Evolutionary conservation across 2,797 vertebrate species (phyloP).

Genomic region (Euphonia xanthogaster): DNA sequence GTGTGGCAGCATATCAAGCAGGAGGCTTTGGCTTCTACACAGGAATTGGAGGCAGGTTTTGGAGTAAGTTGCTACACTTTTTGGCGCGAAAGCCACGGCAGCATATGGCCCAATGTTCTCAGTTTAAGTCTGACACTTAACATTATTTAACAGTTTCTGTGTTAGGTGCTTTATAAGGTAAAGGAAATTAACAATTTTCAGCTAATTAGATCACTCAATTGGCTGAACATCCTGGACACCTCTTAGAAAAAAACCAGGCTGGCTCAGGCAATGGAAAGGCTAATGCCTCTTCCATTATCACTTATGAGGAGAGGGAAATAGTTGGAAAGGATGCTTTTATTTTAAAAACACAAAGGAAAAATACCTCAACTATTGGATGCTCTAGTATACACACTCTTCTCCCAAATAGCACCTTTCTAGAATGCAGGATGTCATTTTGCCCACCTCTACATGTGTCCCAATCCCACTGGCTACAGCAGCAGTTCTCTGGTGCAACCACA

Average conservation of each 20-base stretch:
- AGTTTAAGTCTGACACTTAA: conserved; percentile 73
- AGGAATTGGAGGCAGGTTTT: conserved; percentile 68
- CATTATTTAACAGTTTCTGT: conserved; percentile 74
- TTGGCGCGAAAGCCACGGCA: conserved; percentile 49
- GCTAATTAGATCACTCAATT: conserved; percentile 73
- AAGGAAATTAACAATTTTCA: conserved; percentile 73
- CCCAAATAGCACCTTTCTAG: background rate
- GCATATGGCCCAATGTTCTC: conserved; percentile 73
- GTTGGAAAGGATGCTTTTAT: conserved; percentile 60
- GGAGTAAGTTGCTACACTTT: conserved; percentile 70
- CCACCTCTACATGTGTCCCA: background rate
- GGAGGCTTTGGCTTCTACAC: conserved; percentile 68
- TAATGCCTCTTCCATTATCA: conserved; percentile 67
- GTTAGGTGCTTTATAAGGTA: conserved; percentile 73
- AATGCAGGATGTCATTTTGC: background rate
- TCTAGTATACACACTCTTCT: background rate
- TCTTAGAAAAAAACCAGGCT: conserved; percentile 52
- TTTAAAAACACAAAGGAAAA: conserved; percentile 56
- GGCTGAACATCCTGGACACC: conserved; percentile 71
- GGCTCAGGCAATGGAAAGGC: conserved; percentile 54
- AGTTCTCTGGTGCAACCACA: background rate
- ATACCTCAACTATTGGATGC: background rate
- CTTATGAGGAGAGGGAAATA: conserved; percentile 59
- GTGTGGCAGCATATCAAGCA: conserved; percentile 68
- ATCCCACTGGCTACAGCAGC: background rate